These are phyloP conservation scores for Trissolcus basalis DNA, from an alignment of 1,140 invertebrate genomes.

Conservation along the genomic window DNA sequence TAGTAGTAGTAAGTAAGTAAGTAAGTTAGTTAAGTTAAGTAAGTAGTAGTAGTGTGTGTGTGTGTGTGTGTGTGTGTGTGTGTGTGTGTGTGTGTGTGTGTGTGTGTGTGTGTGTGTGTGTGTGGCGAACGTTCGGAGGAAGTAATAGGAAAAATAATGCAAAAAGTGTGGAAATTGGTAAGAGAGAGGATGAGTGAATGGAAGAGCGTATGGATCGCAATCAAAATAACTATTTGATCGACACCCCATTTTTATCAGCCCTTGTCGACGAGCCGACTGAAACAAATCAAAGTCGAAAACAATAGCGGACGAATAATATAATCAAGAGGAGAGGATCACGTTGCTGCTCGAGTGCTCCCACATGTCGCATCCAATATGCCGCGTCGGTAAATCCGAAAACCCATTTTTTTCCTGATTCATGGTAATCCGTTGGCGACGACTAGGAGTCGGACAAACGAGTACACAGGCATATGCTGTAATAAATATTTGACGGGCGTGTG, in stretches of 20 bases:
- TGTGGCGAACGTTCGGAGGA: too few species aligned
- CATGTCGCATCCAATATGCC: slow-evolving; percentile 60
- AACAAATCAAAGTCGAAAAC: slow-evolving; percentile 60
- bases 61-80: too few species aligned
- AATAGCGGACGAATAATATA: slow-evolving; percentile 56
- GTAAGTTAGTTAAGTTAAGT: too few species aligned
- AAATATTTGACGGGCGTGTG: slow-evolving; percentile 68
- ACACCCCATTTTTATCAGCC: slow-evolving; percentile 33
- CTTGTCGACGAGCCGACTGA: slow-evolving; percentile 14
- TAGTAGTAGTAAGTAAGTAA: too few species aligned
- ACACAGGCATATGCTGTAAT: slow-evolving; percentile 64
- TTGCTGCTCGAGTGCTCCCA: slow-evolving; percentile 60
- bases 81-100: too few species aligned
- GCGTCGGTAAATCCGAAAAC: slow-evolving; percentile 62
- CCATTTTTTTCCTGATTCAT: slow-evolving; percentile 68
- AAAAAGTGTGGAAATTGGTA: background rate
- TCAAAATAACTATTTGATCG: slow-evolving; percentile 37
- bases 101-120: too few species aligned
- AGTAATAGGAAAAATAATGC: background rate
- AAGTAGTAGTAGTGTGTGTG: too few species aligned
- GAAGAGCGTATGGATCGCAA: slow-evolving; percentile 5
- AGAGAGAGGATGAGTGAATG: slow-evolving; percentile 4
- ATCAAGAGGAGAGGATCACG: slow-evolving; percentile 54
- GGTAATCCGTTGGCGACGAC: slow-evolving; percentile 62
- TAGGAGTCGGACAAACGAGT: slow-evolving; percentile 29